Evolutionary conservation across 2,113 vertebrate species (phyloP), one percentile per base, ranked within the genome.

Genomic region (Anarhynchus alexandrinus): DNA sequence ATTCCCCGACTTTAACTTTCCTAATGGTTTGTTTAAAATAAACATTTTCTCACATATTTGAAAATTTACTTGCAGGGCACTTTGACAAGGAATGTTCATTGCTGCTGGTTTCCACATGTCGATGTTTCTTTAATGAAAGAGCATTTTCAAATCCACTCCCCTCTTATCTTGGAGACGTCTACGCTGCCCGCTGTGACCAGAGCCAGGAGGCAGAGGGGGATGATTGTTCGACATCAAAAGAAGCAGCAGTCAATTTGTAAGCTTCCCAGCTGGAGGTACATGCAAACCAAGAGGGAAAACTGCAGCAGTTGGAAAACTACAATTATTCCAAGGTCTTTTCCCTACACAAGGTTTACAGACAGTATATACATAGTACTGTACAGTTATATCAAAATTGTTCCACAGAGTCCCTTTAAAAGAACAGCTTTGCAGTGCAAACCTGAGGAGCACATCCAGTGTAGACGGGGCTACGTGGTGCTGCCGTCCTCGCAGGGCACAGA

Each of bases 201-300:
- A 88, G 83, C 90, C 57, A 43, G 92, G 96, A 92, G 92, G 94
- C 85, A 86, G 94, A 93, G 61, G 83, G 86, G 92, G 57, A 36
- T 12, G 52, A 97, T 47, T 96, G 94, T 87, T 94, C 21, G 0
- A 93, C 96, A 97, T 88, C 95, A 97, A 94, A 96, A 94, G 95
- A 10, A 96, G 94, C 90, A 95, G 94, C 88, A 92, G 76, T 67
- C 92, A 90, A 95, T 96, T 95, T 97, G 95, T 93, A 92, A 95
- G 82, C 95, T 93, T 86, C 96, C 76, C 96, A 95, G 96, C 90
- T 96, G 92, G 95, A 93, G 88, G 80, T 21, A 54, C 36, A 25
- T 47, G 79, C 85, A 92, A 94, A 91, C 19, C 0, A 79, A 82
- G 72, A 78, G 51, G 55, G 32, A 70, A 76, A 38, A 36, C 29